Percentiles rank a stretch among this genome's conserved stretches.
Conservation (phyloP, 2,797 vertebrate species). For the Cynodonichthys magdalenae region DNA sequence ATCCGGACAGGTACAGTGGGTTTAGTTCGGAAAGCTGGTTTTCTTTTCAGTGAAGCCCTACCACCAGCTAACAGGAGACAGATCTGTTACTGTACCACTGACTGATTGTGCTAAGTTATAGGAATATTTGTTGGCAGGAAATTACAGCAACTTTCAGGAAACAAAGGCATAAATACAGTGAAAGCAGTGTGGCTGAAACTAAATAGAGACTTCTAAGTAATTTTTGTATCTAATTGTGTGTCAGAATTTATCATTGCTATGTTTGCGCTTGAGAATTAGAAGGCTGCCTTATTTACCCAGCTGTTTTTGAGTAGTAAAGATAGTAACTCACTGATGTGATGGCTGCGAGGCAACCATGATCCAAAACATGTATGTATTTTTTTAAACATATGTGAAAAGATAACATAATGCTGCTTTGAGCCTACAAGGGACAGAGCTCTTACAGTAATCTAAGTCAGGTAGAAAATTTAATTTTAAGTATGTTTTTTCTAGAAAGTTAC, state of each 20-base stretch:
- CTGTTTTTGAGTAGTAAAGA: conserved; percentile 1
- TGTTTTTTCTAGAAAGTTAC: too few species aligned
- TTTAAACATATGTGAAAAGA: not conserved
- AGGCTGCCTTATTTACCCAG: conserved; percentile 11
- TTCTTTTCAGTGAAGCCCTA: not conserved
- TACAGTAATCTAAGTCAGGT: too few species aligned
- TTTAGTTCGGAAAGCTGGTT: conserved; percentile 31
- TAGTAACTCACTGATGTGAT: not conserved
- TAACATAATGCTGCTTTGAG: too few species aligned
- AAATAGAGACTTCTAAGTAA: not conserved
- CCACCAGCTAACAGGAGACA: conserved; percentile 12
- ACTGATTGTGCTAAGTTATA: conserved; percentile 28
- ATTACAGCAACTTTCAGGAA: conserved; percentile 10
- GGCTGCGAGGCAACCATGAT: conserved; percentile 2
- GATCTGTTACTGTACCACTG: conserved; percentile 45
- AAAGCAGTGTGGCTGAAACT: conserved; percentile 18
- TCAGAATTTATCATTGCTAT: conserved; percentile 8
- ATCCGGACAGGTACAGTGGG: conserved; percentile 48
- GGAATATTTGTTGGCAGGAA: conserved; percentile 6
- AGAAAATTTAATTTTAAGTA: too few species aligned
- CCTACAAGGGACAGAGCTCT: too few species aligned
- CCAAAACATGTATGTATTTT: conserved; percentile 3
- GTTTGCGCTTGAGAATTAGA: conserved; percentile 12
- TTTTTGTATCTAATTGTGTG: not conserved
- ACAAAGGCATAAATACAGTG: conserved; percentile 1